phyloP scores from a whole-genome alignment of 2,888 invertebrate species.

The Pyralis farinalis region DNA sequence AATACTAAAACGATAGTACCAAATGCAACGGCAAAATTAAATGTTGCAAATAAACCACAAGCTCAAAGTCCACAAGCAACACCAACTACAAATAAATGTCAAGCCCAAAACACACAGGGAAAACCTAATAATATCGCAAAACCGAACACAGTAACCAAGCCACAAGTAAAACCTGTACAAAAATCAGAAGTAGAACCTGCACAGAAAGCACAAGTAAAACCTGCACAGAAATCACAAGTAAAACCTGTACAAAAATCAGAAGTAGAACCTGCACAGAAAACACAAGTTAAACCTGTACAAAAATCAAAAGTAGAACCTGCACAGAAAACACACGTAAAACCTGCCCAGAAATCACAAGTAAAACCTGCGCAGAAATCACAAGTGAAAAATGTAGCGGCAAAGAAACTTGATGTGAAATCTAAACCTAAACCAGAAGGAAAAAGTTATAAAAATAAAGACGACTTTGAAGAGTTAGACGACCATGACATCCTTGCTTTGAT shows the following conservation, averaged over 20 bases:
- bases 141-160: too few relatives aligned
- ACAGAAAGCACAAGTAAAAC: too few relatives aligned
- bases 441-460: conserved; percentile 21
- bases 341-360: background rate
- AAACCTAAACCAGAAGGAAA: background rate
- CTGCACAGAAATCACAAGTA: too few relatives aligned
- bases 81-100: conserved; percentile 1
- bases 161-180: too few relatives aligned
- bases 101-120: background rate
- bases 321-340: conserved; percentile 1
- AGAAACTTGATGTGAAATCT: background rate
- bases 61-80: conserved; percentile 6
- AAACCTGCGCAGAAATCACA: conserved; percentile 4
- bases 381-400: background rate
- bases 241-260: too few relatives aligned
- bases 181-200: too few relatives aligned
- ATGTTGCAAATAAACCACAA: background rate
- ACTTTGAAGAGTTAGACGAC: conserved; percentile 57
- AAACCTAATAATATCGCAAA: background rate
- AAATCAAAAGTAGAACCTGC: conserved; percentile 5
- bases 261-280: too few relatives aligned
- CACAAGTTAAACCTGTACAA: background rate
- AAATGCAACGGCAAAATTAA: too few relatives aligned
- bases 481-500: conserved; percentile 58
- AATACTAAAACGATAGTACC: too few relatives aligned